Conservation (phyloP, 1,140 invertebrate species). For the Diabrotica virgifera region DNA sequence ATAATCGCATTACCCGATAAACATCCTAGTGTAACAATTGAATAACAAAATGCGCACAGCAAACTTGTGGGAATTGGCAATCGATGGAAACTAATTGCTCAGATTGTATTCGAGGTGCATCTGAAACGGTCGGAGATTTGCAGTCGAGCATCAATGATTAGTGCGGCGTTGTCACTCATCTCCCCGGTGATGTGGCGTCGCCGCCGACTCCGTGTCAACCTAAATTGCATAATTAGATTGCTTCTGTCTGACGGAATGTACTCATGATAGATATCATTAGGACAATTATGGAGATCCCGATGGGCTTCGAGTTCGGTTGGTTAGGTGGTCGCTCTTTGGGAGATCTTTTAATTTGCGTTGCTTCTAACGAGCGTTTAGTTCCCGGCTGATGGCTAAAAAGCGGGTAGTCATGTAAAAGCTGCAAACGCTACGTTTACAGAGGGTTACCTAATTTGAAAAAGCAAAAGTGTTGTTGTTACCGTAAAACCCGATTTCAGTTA, state of each 20-base stretch:
- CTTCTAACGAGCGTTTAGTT: too few relatives aligned
- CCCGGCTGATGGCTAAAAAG: too few relatives aligned
- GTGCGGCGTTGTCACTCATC: constrained; percentile 40
- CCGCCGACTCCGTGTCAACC: constrained; percentile 33
- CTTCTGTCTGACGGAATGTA: constrained; percentile 34
- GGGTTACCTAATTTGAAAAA: too few relatives aligned
- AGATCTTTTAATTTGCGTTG: constrained; percentile 7
- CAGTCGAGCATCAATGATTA: constrained; percentile 23
- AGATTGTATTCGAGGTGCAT: constrained; percentile 27
- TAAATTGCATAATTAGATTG: constrained; percentile 45
- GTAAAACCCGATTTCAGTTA: too few relatives aligned
- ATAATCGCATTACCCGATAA: constrained; percentile 21
- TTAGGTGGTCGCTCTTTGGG: background rate
- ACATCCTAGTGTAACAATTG: constrained; percentile 23
- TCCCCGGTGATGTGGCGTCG: constrained; percentile 32
- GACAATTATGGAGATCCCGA: constrained; percentile 33
- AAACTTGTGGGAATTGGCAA: constrained; percentile 21
- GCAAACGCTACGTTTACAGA: too few relatives aligned
- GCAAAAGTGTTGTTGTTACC: too few relatives aligned
- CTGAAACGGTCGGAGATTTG: constrained; percentile 26
- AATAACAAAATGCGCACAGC: constrained; percentile 21
- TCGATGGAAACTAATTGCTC: constrained; percentile 31
- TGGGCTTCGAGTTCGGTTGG: constrained; percentile 8
- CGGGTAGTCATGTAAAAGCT: too few relatives aligned
- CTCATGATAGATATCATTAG: constrained; percentile 38